Evolutionary conservation across 1,140 invertebrate species (phyloP).

Genomic region (Bombus huntii): DNA sequence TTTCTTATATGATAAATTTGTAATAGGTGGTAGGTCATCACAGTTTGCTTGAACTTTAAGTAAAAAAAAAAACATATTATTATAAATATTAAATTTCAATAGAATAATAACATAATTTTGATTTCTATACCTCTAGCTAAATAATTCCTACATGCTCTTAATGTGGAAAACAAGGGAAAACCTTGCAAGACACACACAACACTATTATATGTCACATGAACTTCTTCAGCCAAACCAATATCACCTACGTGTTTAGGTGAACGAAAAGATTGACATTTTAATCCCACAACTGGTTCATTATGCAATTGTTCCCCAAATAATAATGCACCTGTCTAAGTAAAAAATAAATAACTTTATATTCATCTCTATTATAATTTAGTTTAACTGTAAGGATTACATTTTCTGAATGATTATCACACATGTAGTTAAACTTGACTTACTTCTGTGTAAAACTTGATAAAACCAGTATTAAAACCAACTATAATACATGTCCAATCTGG

Average conservation of each 20-base stretch:
- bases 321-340: constrained; percentile 87
- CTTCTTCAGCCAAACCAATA: constrained; percentile 88
- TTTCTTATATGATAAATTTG: constrained; percentile 89
- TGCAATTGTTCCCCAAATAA: constrained; percentile 93
- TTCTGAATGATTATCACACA: not conserved
- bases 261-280: constrained; percentile 92
- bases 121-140: constrained; percentile 87
- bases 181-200: constrained; percentile 93
- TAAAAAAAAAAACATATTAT: constrained; percentile 65
- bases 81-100: not conserved
- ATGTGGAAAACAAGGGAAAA: constrained; percentile 90
- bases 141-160: constrained; percentile 91
- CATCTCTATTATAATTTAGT: not conserved
- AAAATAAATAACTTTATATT: constrained; percentile 5
- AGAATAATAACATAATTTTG: not conserved
- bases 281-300: constrained; percentile 89
- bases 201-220: constrained; percentile 90
- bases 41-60: constrained; percentile 88
- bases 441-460: constrained; percentile 94
- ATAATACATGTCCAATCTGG: constrained; percentile 97
- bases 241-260: constrained; percentile 84
- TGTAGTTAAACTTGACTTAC: constrained; percentile 76
- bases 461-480: constrained; percentile 93
- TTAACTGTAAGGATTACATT: not conserved
- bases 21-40: constrained; percentile 84